A percentile compares a stretch with the other conserved stretches of the same genome.
These are phyloP conservation scores for Ariopsis seemanni DNA, from an alignment of 2,113 vertebrate genomes.

Conservation along the genomic window DNA sequence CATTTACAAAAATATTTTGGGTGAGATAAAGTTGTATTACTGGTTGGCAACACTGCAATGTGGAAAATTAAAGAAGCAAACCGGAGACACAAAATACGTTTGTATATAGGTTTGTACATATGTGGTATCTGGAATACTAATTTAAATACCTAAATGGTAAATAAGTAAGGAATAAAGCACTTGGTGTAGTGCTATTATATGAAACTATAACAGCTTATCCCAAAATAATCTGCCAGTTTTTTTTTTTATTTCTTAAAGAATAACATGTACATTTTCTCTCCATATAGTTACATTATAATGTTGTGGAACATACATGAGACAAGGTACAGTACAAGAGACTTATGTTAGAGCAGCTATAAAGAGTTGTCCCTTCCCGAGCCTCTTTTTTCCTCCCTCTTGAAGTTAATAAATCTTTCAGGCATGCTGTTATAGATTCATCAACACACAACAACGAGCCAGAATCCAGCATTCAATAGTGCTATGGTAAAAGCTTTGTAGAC, in stretches of 20 bases:
- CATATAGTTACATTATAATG: neutral
- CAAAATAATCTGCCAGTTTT: neutral
- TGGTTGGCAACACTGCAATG: neutral
- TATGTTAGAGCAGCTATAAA: neutral
- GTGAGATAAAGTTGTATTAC: neutral
- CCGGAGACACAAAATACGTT: neutral
- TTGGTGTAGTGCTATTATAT: neutral
- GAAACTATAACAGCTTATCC: neutral
- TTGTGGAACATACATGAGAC: neutral
- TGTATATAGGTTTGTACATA: neutral
- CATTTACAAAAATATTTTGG: neutral
- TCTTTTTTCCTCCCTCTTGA: neutral
- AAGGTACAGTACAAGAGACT: neutral
- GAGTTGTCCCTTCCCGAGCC: neutral
- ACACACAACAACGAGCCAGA: neutral
- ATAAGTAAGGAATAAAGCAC: neutral
- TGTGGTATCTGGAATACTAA: neutral
- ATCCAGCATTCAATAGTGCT: neutral
- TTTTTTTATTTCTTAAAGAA: neutral
- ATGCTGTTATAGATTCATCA: neutral
- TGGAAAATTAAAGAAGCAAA: neutral
- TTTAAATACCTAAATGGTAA: neutral
- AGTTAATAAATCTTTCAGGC: neutral
- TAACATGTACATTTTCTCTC: neutral
- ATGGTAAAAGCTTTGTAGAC: neutral